Conservation (phyloP, 2,797 vertebrate species). For the Naso thynnoides region DNA sequence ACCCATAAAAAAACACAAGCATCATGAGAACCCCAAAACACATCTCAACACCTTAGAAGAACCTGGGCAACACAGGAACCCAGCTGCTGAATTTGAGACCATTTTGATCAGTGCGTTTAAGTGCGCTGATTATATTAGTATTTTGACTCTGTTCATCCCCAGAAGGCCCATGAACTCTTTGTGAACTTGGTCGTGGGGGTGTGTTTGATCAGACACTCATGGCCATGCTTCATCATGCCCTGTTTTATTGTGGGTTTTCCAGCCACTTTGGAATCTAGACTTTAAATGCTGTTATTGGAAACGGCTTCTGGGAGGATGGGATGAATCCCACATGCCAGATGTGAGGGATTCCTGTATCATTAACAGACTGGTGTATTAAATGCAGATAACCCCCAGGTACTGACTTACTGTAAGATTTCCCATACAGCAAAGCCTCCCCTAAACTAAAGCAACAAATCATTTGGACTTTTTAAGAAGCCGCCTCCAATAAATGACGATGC, state of each 20-base stretch:
- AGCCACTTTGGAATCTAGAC: conserved; percentile 50
- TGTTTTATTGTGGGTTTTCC: conserved; percentile 46
- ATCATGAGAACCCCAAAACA: no score
- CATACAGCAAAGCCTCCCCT: conserved; percentile 18
- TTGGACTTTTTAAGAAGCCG: conserved; percentile 13
- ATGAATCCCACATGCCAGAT: conserved; percentile 63
- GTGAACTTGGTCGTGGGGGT: conserved; percentile 45
- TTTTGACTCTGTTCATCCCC: no score
- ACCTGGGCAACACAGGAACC: no score
- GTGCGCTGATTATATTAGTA: no score
- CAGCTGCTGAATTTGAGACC: no score
- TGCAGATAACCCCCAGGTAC: conserved; percentile 33
- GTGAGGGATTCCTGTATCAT: conserved; percentile 64
- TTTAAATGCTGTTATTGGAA: conserved; percentile 31
- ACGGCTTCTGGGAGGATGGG: conserved; percentile 14
- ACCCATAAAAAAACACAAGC: no score
- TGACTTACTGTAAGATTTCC: conserved; percentile 37
- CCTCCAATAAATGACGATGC: neutral
- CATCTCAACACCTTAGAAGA: no score
- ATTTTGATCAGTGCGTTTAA: no score
- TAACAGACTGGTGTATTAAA: conserved; percentile 54
- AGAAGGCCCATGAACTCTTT: conserved; percentile 50
- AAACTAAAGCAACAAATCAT: conserved; percentile 25
- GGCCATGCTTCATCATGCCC: conserved; percentile 44
- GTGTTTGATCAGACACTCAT: conserved; percentile 32